These are phyloP conservation scores for Eilema griseolum DNA, from an alignment of 2,888 invertebrate species.

Conservation along the genomic window DNA sequence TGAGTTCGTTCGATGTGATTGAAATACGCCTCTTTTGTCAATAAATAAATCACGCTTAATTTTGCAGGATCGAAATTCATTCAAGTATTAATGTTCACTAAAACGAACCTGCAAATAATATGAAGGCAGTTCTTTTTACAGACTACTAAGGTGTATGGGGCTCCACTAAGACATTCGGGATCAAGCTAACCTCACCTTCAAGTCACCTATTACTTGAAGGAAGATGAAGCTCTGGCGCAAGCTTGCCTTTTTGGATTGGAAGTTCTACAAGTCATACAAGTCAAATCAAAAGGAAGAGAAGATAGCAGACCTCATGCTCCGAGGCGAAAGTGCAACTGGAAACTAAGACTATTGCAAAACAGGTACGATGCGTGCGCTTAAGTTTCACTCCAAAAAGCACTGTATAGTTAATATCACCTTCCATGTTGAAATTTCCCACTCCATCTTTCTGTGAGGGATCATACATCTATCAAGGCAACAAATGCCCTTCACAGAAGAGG, in stretches of 20 bases:
- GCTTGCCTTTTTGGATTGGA: too few relatives aligned
- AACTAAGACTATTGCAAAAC: too few relatives aligned
- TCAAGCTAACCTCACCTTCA: not conserved
- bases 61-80: not conserved
- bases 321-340: too few relatives aligned
- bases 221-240: too few relatives aligned
- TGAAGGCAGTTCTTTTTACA: not conserved
- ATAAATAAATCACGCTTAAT: slow-evolving; percentile 5
- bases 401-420: not conserved
- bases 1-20: slow-evolving; percentile 7
- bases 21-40: not conserved
- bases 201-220: not conserved
- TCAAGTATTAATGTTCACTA: not conserved
- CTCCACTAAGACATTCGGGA: not conserved
- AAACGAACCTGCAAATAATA: not conserved
- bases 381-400: not conserved
- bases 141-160: not conserved
- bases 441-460: not conserved
- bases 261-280: too few relatives aligned
- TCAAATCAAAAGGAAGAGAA: too few relatives aligned
- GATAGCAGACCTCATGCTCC: too few relatives aligned
- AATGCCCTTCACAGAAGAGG: not conserved
- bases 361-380: not conserved
- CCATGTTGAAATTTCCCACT: not conserved
- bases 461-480: slow-evolving; percentile 3